Conservation (phyloP, 2,888 invertebrate genomes). For the Andrena bucephala region DNA sequence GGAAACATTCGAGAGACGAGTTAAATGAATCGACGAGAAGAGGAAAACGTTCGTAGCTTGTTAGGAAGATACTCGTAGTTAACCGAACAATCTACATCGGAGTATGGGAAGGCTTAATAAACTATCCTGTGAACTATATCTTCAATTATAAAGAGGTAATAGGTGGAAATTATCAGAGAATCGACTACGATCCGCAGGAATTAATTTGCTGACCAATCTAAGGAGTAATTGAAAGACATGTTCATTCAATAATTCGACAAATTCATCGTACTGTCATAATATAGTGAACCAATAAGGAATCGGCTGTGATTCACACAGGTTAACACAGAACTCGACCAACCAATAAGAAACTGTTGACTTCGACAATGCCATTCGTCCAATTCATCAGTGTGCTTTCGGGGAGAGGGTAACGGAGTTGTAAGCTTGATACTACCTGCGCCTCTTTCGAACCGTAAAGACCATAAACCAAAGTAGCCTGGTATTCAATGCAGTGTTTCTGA, state of each 20-base stretch:
- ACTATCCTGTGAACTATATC: not conserved
- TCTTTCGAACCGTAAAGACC: not conserved
- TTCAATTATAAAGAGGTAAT: not conserved
- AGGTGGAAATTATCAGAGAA: not conserved
- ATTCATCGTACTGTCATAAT: not conserved
- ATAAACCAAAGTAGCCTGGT: not conserved
- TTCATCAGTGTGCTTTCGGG: not conserved
- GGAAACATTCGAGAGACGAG: constrained; percentile 10
- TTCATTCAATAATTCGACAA: not conserved
- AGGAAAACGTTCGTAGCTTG: constrained; percentile 29
- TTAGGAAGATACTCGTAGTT: not conserved
- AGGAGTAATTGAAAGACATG: not conserved
- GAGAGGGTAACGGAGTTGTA: not conserved
- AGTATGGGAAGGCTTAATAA: constrained; percentile 1
- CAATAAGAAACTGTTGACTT: not conserved
- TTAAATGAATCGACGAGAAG: constrained; percentile 41
- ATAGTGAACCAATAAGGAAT: not conserved
- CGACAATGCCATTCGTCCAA: not conserved
- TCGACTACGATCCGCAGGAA: not conserved
- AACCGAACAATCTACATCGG: constrained; percentile 16
- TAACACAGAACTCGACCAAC: not conserved
- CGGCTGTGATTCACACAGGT: not conserved
- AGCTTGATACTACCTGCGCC: not conserved
- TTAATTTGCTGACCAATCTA: not conserved
- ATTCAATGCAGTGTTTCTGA: not conserved